Conservation (phyloP, 2,797 vertebrate genomes). For the Lutjanus campechanus region DNA sequence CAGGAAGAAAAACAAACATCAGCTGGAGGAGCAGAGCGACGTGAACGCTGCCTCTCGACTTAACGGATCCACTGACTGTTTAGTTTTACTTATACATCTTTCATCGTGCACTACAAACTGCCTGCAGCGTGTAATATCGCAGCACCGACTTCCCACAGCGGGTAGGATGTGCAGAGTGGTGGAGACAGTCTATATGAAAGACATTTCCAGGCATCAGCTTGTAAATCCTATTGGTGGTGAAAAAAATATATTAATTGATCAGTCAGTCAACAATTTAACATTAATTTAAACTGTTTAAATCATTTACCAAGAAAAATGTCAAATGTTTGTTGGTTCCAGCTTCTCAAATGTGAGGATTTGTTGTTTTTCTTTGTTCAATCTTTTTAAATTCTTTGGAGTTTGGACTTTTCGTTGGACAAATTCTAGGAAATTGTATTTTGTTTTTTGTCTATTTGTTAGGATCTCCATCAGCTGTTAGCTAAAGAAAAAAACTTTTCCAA, state of each 20-base stretch:
- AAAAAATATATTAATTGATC: fast-evolving
- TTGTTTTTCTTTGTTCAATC: neutral
- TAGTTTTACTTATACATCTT: slow-evolving; percentile 51
- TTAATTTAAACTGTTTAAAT: neutral
- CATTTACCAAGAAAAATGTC: neutral
- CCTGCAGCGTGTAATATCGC: slow-evolving; percentile 13
- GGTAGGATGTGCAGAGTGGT: slow-evolving; percentile 12
- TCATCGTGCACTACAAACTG: slow-evolving; percentile 31
- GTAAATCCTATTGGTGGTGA: too few relatives aligned
- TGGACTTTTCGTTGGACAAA: neutral
- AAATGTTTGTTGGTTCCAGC: neutral
- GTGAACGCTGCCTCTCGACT: slow-evolving; percentile 30
- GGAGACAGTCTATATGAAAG: neutral
- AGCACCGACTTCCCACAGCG: slow-evolving; percentile 7
- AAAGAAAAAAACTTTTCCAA: too few relatives aligned
- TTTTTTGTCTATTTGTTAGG: neutral
- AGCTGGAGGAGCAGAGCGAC: slow-evolving; percentile 20
- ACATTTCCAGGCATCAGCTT: too few relatives aligned
- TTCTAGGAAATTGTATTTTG: neutral
- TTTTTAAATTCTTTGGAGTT: neutral
- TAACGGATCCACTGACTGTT: slow-evolving; percentile 38
- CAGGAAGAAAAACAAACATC: slow-evolving; percentile 70
- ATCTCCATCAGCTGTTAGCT: too few relatives aligned
- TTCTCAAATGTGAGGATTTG: neutral
- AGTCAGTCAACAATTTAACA: neutral